Conservation (phyloP, 1,140 invertebrate genomes). For the Semibalanus balanoides region DNA sequence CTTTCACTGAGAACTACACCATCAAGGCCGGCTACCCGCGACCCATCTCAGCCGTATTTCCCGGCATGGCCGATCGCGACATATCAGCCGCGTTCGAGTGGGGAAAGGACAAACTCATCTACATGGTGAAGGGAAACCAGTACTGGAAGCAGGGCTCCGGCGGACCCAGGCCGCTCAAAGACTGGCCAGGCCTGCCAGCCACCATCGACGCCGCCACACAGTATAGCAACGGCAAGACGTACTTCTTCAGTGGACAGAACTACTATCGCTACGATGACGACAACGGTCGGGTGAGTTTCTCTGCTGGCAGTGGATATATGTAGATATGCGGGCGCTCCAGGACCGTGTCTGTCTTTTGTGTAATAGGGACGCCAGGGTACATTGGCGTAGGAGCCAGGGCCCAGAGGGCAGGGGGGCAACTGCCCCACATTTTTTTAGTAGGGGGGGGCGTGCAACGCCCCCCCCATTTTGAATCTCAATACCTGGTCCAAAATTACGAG, state of each 20-base stretch:
- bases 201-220: conserved; percentile 76
- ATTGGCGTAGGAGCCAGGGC: too few relatives aligned
- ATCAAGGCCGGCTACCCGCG: conserved; percentile 81
- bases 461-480: too few relatives aligned
- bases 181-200: conserved; percentile 84
- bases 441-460: too few relatives aligned
- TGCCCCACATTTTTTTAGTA: too few relatives aligned
- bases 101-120: conserved; percentile 92
- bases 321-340: too few relatives aligned
- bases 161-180: conserved; percentile 68
- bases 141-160: conserved; percentile 77
- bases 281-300: too few relatives aligned
- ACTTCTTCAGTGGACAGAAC: conserved; percentile 59
- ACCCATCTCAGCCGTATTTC: conserved; percentile 74
- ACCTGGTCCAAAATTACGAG: too few relatives aligned
- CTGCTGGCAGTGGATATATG: too few relatives aligned
- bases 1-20: conserved; percentile 64
- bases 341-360: too few relatives aligned
- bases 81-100: conserved; percentile 84
- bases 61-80: conserved; percentile 70
- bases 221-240: conserved; percentile 87
- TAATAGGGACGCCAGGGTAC: too few relatives aligned
- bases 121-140: conserved; percentile 76
- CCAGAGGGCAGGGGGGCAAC: too few relatives aligned
- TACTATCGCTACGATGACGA: too few relatives aligned